Evolutionary conservation across 2,888 invertebrate species (phyloP), one percentile per base, ranked within the genome.

Genomic region (Axea sp.): DNA sequence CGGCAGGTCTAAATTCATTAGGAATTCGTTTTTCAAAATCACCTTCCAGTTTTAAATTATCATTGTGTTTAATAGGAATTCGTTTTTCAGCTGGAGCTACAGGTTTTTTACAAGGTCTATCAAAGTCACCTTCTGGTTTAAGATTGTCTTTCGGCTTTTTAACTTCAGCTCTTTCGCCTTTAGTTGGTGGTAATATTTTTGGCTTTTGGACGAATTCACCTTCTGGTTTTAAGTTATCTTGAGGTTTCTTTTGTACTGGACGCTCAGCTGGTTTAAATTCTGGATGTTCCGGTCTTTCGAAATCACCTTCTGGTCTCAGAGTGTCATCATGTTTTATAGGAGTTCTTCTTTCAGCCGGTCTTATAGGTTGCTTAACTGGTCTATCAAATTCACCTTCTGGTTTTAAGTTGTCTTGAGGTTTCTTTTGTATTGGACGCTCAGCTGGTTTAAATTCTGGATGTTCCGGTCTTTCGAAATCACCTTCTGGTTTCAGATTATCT

Each of bases 211-310:
- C 81, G 9, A 51, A 51, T 5, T 24, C 49, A 22, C 51, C 51
- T 17, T 51, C 51, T 24, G 41, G 55, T 14, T 81, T 82, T 0
- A 91, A 78, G 80, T 90, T 91, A 79, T 91, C 91, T 3, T 88
- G 82, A 12, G 79, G 84, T 77, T 88, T 89, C 17, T 90, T 89
- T 0, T 90, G 89, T 1, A 77, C 69, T 39, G 81, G 77, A 8
- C 77, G 15, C 11, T 55, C 55, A 0, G 28, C 75, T 6, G 80
- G 73, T 91, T 89, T 60, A 5, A 17, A 39, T 19, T 9, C 12
- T 45, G 82, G 79, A 92, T 88, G 14, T n/a, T n/a, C 9, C 1
- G 93, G 11, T 91, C 92, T 62, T 26, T 88, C 89, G 77, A 91
- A 91, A 0, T 91, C 90, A 6, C 79, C 81, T 81, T 80, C 87